Evolutionary conservation across 2,113 vertebrate species (phyloP), one percentile per base, ranked within the genome.

Genomic region (Oncorhynchus nerka): DNA sequence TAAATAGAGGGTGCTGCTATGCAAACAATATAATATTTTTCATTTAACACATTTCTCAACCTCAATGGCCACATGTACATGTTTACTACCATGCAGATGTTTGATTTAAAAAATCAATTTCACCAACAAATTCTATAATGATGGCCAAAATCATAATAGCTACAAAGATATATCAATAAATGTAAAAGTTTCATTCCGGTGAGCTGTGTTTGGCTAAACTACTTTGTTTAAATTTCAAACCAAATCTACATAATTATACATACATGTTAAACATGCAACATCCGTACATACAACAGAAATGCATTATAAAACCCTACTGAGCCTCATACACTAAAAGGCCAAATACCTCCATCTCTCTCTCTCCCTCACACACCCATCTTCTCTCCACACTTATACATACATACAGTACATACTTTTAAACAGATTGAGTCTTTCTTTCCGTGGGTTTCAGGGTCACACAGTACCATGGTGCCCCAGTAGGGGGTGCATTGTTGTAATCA

Each of bases 1-100:
- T 83, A 70, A 88, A 84, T 79, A 87, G 82, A 84, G 80, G 81
- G 78, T 85, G 85, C 82, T 82, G 82, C 82, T 83, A 83, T 76
- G 79, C 83, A 87, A 84, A 87, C 79, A 78, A 39, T 45, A 66
- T 39, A 57, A 79, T 83, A 76, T 77, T 70, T 75, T 68, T 81
- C 70, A 24, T 74, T 84, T 78, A 80, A 72, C 81, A 81, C 79
- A 84, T 79, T 81, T 75, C 70, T 77, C 76, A 68, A 75, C 79
- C 78, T 45, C 71, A 62, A 24, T 55, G 78, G 79, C 67, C 12
- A 77, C 61, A 80, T 79, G 79, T 83, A 82, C 34, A 76, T 70
- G 74, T 80, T 81, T 61, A 81, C 39, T 75, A 77, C 75, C 85
- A 87, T 87, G 85, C 81, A 85, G 75, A 74, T 83, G 78, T 81